A percentile compares a stretch with the other conserved stretches of the same genome.
These are phyloP conservation scores for Allolobophora icterica DNA, from an alignment of 2,888 invertebrate genomes.

Conservation along the genomic window DNA sequence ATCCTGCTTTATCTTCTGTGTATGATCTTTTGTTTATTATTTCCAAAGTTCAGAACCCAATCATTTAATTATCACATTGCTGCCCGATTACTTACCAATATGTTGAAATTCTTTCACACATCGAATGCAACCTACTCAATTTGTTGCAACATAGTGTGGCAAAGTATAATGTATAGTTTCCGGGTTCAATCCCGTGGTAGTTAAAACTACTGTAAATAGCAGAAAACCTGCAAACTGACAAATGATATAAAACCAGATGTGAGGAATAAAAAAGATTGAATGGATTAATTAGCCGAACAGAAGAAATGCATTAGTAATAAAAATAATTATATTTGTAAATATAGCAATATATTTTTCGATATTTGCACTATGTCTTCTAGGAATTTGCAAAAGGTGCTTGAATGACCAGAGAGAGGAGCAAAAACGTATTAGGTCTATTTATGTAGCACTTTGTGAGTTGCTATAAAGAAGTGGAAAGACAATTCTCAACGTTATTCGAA, in stretches of 20 bases:
- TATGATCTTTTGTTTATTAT: not conserved
- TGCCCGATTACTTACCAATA: not conserved
- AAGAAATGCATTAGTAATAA: not conserved
- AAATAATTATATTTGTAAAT: not conserved
- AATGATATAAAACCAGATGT: not conserved
- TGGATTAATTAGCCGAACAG: not conserved
- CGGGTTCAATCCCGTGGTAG: not conserved
- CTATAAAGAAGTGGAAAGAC: not conserved
- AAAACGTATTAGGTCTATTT: not conserved
- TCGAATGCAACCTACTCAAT: not conserved
- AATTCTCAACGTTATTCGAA: not conserved
- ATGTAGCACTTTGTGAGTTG: not conserved
- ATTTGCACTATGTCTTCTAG: not conserved
- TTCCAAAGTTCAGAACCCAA: not conserved
- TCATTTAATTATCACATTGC: too few relatives aligned
- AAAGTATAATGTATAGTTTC: not conserved
- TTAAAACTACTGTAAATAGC: not conserved
- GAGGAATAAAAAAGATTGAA: not conserved
- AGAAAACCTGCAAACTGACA: not conserved
- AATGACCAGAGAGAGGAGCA: not conserved
- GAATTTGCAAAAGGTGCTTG: not conserved
- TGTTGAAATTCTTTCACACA: not conserved
- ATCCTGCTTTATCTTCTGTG: not conserved
- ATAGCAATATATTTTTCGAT: not conserved
- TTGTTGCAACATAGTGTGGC: not conserved